Base-by-base conservation (phyloP, 1,140 invertebrate genomes). In the Aphelinus atriplicis region DNA sequence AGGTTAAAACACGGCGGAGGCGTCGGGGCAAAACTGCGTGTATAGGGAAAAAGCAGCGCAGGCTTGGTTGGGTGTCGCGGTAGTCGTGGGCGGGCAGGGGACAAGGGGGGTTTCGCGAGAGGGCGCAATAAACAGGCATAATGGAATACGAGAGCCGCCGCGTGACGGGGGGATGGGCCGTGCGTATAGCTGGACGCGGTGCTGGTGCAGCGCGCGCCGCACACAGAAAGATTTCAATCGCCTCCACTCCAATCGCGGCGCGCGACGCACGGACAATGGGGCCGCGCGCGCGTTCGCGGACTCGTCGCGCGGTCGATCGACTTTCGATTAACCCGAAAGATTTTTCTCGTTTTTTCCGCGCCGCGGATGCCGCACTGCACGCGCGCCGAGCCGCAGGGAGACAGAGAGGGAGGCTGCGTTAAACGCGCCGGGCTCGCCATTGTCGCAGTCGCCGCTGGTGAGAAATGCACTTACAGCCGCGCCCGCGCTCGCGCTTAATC, bases 171-270 rank as follows among this genome's bases (percentile, higher is more conserved):
- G 3, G 63, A 6, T 26, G 56, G 46, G 7, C 55, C 43, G 51
- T 10, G 57, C 7, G 67, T 51, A 10, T n/a, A 58, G 63, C 1
- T 26, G 26, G 26, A 53, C 6, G 50, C 46, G 45, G 60, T 62
- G 45, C 2, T 26, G 71, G 42, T 9, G 58, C 48, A 55, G 6
- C 67, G 48, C 51, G 7, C 9, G 55, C 55, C 26, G 47, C 43
- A 56, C 9, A 61, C 78, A 82, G 80, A 81, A 82, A 82, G 81
- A 83, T 83, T 83, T 83, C 80, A 82, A 82, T 83, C 82, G 81
- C 78, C 77, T 81, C 78, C 80, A 82, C 71, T 77, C 80, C 81
- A 81, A 82, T 83, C 82, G 75, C 43, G 50, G 75, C 69, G 68
- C 53, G 75, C 69, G 68, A 72, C 63, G 75, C 65, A 63, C 51